phyloP scores from a whole-genome alignment of 2,113 vertebrate species.

The sheep (Ovis aries) region DNA sequence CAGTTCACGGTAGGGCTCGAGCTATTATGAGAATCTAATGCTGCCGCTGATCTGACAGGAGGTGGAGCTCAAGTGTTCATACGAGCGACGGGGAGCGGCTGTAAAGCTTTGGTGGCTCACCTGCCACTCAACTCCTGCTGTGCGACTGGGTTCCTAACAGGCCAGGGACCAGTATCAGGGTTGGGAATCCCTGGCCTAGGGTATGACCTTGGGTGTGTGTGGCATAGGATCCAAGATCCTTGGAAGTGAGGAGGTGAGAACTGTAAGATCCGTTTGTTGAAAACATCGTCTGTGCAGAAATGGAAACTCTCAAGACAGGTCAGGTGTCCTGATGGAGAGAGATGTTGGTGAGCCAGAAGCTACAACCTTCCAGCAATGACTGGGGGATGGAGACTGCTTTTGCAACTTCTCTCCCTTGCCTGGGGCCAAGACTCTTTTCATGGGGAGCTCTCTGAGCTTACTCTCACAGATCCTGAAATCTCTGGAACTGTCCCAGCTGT shows the following conservation, averaged over 20 bases:
- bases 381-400: neutral
- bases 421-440: neutral
- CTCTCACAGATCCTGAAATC: neutral
- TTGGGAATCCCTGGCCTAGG: neutral
- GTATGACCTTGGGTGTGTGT: neutral
- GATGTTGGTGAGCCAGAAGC: neutral
- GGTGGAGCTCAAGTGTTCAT: neutral
- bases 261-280: neutral
- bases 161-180: neutral
- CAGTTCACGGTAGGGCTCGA: neutral
- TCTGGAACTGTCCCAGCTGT: neutral
- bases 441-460: neutral
- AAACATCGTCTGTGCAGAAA: neutral
- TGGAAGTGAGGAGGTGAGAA: neutral
- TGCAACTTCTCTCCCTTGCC: neutral
- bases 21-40: neutral
- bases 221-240: neutral
- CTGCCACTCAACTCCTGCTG: neutral
- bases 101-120: neutral
- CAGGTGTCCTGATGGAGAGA: neutral
- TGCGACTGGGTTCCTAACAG: neutral
- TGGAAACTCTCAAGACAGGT: neutral
- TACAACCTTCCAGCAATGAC: neutral
- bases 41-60: neutral
- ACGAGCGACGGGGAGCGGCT: accelerated